Base-by-base conservation (phyloP, 2,113 vertebrate genomes). In the Ranitomeya variabilis region DNA sequence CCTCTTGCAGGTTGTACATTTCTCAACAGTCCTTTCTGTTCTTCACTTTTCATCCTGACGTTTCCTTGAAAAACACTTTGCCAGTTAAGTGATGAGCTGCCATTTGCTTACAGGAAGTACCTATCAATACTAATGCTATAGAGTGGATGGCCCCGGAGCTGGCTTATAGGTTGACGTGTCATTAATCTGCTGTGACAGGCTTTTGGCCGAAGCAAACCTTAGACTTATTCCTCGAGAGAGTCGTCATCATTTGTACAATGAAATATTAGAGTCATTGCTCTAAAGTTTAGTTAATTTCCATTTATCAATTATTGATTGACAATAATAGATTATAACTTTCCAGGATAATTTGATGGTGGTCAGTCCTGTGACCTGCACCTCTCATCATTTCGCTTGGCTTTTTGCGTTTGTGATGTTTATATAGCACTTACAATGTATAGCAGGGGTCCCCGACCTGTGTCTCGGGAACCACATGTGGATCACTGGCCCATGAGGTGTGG, bases 41-140 rank as follows among this genome's bases (percentile, higher is more conserved):
- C 18, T 51, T 14, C 9, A 37, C 7, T 80, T 52, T 26, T 74
- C 26, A 26, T 14, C 14, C 18, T 57, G 19, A n/a, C 55, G 18
- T 7, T 80, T 45, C 26, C 54, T 54, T 59, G 18, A 31, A 51
- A 45, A 79, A 3, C n/a, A 15, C 19, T 59, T 59, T 62, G 6
- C 23, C 9, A 18, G 59, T 37, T 81, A 57, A 62, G 7, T 37
- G 16, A 81, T 62, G 79, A 12, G 14, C 16, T 10, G 14, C 37
- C 26, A 3, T 37, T 62, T 60, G 51, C 79, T 81, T 62, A 60
- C 79, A 80, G 23, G 18, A 60, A 81, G 8, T 11, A 6, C 57
- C 57, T 81, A 62, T 81, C 79, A 81, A 81, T 81, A 62, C 21
- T 11, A 80, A 62, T 81, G 15, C 57, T 54, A 26, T 19, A 81